Conservation (phyloP, 2,113 vertebrate genomes). For the Callopanchax toddi region DNA sequence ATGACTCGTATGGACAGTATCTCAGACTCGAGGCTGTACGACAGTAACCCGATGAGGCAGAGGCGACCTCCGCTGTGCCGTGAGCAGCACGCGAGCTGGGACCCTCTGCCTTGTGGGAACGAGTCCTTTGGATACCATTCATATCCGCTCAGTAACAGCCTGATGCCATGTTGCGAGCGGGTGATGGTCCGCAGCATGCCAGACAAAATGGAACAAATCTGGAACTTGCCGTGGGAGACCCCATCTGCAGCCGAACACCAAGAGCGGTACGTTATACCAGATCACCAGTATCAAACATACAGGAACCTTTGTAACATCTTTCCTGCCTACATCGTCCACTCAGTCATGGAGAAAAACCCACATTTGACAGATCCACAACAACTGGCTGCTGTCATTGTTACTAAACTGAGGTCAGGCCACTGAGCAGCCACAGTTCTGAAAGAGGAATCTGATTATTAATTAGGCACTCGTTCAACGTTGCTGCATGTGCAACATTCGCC, state of each 20-base stretch:
- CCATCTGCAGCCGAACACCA: slow-evolving; percentile 82
- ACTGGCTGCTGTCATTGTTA: slow-evolving; percentile 95
- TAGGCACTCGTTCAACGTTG: slow-evolving; percentile 61
- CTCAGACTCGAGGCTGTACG: slow-evolving; percentile 96
- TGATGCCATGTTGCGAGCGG: slow-evolving; percentile 95
- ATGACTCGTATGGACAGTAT: slow-evolving; percentile 99
- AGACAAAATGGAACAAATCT: slow-evolving; percentile 99
- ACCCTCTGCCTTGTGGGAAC: slow-evolving; percentile 88
- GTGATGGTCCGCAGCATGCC: slow-evolving; percentile 98
- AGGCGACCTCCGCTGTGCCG: slow-evolving; percentile 93
- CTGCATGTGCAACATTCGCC: slow-evolving; percentile 61
- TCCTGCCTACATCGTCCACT: slow-evolving; percentile 91
- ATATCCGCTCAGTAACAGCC: slow-evolving; percentile 89
- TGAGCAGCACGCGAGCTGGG: slow-evolving; percentile 99
- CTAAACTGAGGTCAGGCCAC: slow-evolving; percentile 91
- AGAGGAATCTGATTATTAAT: slow-evolving; percentile 32
- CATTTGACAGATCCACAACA: slow-evolving; percentile 97
- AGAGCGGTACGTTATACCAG: slow-evolving; percentile 90
- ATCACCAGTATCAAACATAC: slow-evolving; percentile 97
- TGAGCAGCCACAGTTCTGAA: slow-evolving; percentile 68
- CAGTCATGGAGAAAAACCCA: slow-evolving; percentile 98
- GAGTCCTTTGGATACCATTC: slow-evolving; percentile 91
- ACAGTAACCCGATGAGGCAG: slow-evolving; percentile 92
- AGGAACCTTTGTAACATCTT: slow-evolving; percentile 99
- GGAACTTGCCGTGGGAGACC: slow-evolving; percentile 94